These are phyloP conservation scores for Hyles vespertilio DNA, from an alignment of 1,140 invertebrate genomes.

Conservation along the genomic window DNA sequence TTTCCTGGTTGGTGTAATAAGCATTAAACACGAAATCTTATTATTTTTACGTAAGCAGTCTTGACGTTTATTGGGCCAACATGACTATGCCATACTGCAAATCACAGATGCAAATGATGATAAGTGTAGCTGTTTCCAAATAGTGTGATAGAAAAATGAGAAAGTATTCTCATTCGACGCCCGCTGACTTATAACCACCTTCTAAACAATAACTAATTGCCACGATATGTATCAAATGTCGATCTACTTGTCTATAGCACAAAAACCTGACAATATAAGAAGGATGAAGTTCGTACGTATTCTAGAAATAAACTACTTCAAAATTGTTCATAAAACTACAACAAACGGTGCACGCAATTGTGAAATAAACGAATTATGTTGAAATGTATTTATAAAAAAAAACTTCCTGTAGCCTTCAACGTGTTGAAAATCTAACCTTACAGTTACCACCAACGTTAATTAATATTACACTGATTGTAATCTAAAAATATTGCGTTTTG, in stretches of 20 bases:
- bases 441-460: background rate
- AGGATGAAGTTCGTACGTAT: background rate
- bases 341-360: background rate
- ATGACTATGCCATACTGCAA: too few relatives aligned
- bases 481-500: too few relatives aligned
- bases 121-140: too few relatives aligned
- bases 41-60: too few relatives aligned
- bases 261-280: background rate
- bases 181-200: too few relatives aligned
- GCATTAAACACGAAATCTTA: too few relatives aligned
- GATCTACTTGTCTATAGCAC: background rate
- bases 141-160: too few relatives aligned
- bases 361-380: background rate
- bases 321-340: background rate
- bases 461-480: too few relatives aligned
- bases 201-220: background rate
- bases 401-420: background rate
- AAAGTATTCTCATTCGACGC: too few relatives aligned
- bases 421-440: constrained; percentile 1
- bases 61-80: too few relatives aligned
- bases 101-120: too few relatives aligned
- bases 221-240: background rate
- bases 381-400: background rate
- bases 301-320: background rate
- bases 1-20: too few relatives aligned